Conservation (phyloP, 2,797 vertebrate species). For the Macrochelys suwanniensis region DNA sequence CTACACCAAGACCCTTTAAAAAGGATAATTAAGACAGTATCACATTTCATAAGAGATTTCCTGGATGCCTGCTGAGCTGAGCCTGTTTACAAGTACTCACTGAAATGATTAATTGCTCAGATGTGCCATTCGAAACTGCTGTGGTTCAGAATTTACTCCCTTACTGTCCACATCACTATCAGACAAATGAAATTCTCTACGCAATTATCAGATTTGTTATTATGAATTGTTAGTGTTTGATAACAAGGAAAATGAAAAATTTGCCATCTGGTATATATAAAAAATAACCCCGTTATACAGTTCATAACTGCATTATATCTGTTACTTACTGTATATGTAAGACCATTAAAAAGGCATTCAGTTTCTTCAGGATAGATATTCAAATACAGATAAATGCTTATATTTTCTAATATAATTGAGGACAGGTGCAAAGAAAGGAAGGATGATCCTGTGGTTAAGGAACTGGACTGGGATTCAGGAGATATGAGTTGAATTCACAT, state of each 20-base stretch:
- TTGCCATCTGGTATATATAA: neutral
- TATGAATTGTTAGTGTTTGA: slow-evolving; percentile 37
- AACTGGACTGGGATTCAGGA: neutral
- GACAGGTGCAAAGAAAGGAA: neutral
- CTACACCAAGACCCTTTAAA: slow-evolving; percentile 13
- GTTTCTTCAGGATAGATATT: slow-evolving; percentile 1
- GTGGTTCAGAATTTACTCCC: slow-evolving; percentile 30
- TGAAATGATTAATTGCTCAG: slow-evolving; percentile 18
- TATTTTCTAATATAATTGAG: no score
- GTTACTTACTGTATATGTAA: no score
- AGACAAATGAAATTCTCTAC: slow-evolving; percentile 38
- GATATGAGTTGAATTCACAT: neutral
- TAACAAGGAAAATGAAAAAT: neutral
- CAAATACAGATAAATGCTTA: neutral
- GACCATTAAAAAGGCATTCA: neutral
- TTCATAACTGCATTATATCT: no score
- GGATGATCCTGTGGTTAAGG: neutral
- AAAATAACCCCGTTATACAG: neutral
- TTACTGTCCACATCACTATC: neutral
- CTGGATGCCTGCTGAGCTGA: slow-evolving; percentile 36
- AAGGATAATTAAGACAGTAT: slow-evolving; percentile 50
- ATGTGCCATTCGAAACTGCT: slow-evolving; percentile 27
- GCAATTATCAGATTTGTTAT: slow-evolving; percentile 49
- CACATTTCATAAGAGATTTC: slow-evolving; percentile 46
- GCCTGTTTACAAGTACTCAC: slow-evolving; percentile 48